Conservation (phyloP, 2,888 invertebrate genomes). For the Emesis russula region DNA sequence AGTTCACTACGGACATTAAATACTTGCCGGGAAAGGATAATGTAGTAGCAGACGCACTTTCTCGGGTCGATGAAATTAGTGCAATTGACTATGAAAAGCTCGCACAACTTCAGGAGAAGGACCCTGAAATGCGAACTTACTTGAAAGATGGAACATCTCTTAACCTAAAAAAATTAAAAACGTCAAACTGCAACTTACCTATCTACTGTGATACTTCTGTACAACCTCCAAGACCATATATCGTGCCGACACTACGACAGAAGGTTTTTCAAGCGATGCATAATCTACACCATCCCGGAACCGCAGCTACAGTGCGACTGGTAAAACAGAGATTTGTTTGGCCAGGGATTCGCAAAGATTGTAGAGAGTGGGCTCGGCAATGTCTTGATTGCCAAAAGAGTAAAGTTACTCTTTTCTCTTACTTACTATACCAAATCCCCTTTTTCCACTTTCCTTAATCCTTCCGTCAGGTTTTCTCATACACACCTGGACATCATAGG, state of each 20-base stretch:
- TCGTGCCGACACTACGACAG: conserved; percentile 44
- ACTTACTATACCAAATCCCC: conserved; percentile 10
- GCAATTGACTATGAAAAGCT: conserved; percentile 69
- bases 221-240: conserved; percentile 39
- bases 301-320: conserved; percentile 20
- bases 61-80: conserved; percentile 72
- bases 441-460: conserved; percentile 18
- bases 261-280: background rate
- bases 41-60: conserved; percentile 88
- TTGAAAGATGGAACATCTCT: conserved; percentile 54
- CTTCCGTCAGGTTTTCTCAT: conserved; percentile 11
- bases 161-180: conserved; percentile 49
- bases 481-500: conserved; percentile 19
- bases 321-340: conserved; percentile 22
- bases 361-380: conserved; percentile 84
- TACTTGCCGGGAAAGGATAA: conserved; percentile 89
- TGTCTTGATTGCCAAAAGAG: conserved; percentile 89
- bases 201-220: conserved; percentile 46
- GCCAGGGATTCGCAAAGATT: conserved; percentile 13
- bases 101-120: conserved; percentile 66
- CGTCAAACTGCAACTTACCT: conserved; percentile 21
- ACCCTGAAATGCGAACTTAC: conserved; percentile 69
- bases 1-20: conserved; percentile 90
- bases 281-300: conserved; percentile 7
- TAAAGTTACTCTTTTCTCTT: conserved; percentile 87